Conservation (phyloP, 2,113 vertebrate species). For the Heliornis fulica region DNA sequence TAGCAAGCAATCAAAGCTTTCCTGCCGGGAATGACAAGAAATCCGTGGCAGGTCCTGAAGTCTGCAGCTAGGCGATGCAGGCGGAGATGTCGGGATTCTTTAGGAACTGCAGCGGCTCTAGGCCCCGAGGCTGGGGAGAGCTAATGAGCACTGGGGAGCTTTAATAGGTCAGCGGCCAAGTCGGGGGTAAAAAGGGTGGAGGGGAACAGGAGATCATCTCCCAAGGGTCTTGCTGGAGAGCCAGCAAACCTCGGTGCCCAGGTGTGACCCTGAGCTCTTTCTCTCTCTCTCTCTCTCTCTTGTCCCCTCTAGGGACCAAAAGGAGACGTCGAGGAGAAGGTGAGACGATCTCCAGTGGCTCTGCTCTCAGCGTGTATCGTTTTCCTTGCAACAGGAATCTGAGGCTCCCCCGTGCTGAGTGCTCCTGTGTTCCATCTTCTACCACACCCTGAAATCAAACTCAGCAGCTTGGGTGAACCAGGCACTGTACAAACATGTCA, state of each 20-base stretch:
- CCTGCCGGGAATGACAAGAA: background rate
- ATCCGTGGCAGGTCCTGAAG: background rate
- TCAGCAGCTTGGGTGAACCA: constrained; percentile 67
- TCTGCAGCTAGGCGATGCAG: background rate
- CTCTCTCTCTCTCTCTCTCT: background rate
- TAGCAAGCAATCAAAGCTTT: background rate
- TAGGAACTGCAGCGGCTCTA: background rate
- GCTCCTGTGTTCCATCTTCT: constrained; percentile 54
- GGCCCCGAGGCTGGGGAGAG: constrained; percentile 13
- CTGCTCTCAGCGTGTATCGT: background rate
- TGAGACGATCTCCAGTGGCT: background rate
- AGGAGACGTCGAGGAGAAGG: background rate
- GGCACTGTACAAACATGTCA: constrained; percentile 71
- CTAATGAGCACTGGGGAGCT: background rate
- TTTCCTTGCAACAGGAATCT: background rate
- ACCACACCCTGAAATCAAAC: constrained; percentile 82
- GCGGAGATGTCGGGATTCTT: background rate
- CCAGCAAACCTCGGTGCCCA: background rate
- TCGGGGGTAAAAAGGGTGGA: background rate
- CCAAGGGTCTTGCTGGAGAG: background rate
- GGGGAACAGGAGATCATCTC: background rate
- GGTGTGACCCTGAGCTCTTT: background rate
- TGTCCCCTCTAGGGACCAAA: background rate
- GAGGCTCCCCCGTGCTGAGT: background rate
- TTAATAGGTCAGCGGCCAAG: constrained; percentile 12